Base-by-base conservation (phyloP, 2,888 invertebrate genomes). In the Patella depressa region DNA sequence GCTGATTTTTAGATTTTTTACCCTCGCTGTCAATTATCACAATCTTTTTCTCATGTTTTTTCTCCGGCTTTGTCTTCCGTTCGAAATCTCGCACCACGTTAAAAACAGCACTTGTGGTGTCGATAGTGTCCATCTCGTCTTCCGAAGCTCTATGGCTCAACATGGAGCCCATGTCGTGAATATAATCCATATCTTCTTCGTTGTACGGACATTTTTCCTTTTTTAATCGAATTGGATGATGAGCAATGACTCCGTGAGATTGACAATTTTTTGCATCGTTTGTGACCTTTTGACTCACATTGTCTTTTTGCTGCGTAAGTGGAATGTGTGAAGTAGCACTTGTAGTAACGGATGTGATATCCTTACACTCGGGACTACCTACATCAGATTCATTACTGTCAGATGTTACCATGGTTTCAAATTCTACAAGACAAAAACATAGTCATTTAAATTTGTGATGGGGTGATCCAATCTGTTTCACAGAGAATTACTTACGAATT, bases 71-170 rank as follows among this genome's bases (percentile, higher is more conserved):
- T 53, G 81, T 79, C 24, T 81, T 81, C 69, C 80, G 81, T 79
- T 88, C 88, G 72, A 89, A 86, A 65, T 85, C 85, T 72, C 80
- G 83, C 14, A 88, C 89, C 79, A 85, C 83, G 77, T 83, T 82
- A 29, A 80, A 84, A 4, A 88, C 88, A 65, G 84, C 78, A 74
- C 84, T 85, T 34, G 81, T 75, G 11, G 83, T 79, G 34, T 79
- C 82, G 65, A 53, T 59, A 15, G 79, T 73, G 9, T 76, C 80
- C 19, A 82, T 82, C 24, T 79, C 80, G 14, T 76, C 79, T 24
- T 84, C 81, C 15, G 80, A 45, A 75, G 81, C 83, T n/a, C 81
- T 80, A 19, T 87, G 87, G 78, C 85, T 87, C 24, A 87, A 80
- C 14, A 85, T 85, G 3, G 86, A 86, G 11, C 87, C 88, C 34